Evolutionary conservation across 2,797 vertebrate species (phyloP), one percentile per base, ranked within the genome.

Genomic region (Neosalanx taihuensis): DNA sequence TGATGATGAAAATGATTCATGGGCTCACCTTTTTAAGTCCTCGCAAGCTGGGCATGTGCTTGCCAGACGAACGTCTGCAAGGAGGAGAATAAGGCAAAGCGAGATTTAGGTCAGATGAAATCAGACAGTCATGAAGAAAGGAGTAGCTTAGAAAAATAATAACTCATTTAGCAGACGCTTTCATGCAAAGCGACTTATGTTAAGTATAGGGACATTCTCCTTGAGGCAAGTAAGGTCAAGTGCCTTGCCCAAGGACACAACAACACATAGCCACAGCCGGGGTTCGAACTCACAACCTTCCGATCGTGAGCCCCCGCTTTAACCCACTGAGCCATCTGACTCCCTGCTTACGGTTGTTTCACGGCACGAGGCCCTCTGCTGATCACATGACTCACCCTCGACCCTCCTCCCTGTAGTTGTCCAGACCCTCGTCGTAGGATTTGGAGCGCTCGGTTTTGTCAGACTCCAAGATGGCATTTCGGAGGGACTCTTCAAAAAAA

Each of bases 371-470:
- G 51, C 15, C 51, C 3, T 17, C 51, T 46, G 17, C 15, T 56
- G 51, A 17, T 3, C 3, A 29, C 18, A 0, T 20, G n/a, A 90
- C 94, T 93, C 90, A 99, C 98, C 93, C 82, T 88, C 95, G 95
- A 15, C 87, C 89, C 58, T 96, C 97, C 76, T 97, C 96, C 82
- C 94, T 94, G 76, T 98, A 99, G 84, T 95, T 95, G 80, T 99
- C 98, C 76, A 99, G 87, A 71, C 98, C 97, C 81, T 99, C 98
- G 69, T 98, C 97, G 0, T 95, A 99, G 0, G 98, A 99, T 83
- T 99, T 99, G 4, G 97, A 99, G 53, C 97, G 92, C 81, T 99
- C 98, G 0, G 95, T 94, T 92, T 97, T 98, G 73, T 92, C 77
- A 23, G 92, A 94, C 59, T 97, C 96, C 70, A 96, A 88, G 73